phyloP scores from a whole-genome alignment of 2,113 vertebrate species.

The Ariopsis seemanni region DNA sequence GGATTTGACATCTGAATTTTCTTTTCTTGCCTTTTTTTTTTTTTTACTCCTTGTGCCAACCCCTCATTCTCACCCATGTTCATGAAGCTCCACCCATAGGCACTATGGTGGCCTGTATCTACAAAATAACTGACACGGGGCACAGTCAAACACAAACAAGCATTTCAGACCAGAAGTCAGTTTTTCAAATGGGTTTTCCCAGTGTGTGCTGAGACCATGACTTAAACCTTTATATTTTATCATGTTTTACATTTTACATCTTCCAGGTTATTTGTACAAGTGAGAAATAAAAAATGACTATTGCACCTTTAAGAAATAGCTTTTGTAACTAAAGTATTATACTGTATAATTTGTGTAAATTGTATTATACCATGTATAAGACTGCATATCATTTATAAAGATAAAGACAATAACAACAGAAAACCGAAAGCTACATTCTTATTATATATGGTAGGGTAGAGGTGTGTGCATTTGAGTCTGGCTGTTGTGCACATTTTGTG shows the following conservation, averaged over 20 bases:
- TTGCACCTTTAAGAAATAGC: slow-evolving; percentile 37
- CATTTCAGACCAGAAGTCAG: background rate
- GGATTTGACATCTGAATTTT: background rate
- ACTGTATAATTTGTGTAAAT: slow-evolving; percentile 27
- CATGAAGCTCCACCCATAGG: background rate
- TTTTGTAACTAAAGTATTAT: slow-evolving; percentile 51
- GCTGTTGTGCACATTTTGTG: slow-evolving; percentile 6
- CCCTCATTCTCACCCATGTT: background rate
- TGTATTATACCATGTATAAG: slow-evolving; percentile 34
- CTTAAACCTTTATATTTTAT: background rate
- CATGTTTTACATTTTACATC: slow-evolving; percentile 11
- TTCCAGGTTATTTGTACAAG: slow-evolving; percentile 6
- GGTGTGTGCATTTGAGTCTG: slow-evolving; percentile 19
- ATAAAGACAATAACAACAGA: slow-evolving; percentile 45
- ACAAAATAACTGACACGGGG: background rate
- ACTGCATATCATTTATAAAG: slow-evolving; percentile 54
- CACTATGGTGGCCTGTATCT: background rate
- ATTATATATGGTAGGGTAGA: slow-evolving; percentile 53
- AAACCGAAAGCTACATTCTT: slow-evolving; percentile 66
- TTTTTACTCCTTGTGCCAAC: background rate
- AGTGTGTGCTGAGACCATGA: background rate
- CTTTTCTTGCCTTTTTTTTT: background rate
- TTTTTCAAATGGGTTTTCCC: background rate
- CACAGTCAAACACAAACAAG: background rate
- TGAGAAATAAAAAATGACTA: background rate